Percentiles rank a stretch among this genome's conserved stretches.
Conservation (phyloP, 1,140 invertebrate genomes). For the Platyscapa corneri region DNA sequence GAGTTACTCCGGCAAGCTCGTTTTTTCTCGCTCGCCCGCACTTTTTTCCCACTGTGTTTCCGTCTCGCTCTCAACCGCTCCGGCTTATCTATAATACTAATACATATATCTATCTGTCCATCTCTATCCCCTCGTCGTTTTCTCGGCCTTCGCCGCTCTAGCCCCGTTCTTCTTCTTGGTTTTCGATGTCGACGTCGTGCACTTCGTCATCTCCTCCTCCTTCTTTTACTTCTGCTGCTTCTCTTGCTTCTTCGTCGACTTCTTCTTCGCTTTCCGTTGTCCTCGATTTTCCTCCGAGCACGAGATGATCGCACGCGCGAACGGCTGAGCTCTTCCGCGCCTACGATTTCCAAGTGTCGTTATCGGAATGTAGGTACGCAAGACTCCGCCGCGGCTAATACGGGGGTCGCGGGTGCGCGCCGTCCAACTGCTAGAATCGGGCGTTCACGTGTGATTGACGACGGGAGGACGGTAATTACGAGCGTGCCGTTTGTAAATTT, state of each 20-base stretch:
- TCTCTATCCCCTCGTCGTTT: neutral
- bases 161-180: neutral
- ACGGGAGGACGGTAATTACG: neutral
- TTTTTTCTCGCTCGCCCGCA: neutral
- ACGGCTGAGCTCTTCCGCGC: neutral
- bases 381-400: neutral
- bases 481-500: neutral
- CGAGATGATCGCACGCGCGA: neutral
- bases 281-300: constrained; percentile 23
- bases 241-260: neutral
- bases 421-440: too few relatives aligned
- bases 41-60: constrained; percentile 14
- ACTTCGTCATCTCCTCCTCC: constrained; percentile 11
- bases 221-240: neutral
- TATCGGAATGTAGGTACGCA: neutral
- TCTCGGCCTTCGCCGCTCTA: neutral
- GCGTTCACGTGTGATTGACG: neutral
- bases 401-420: neutral
- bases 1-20: neutral
- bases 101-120: constrained; percentile 15
- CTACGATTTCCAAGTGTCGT: neutral
- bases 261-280: constrained; percentile 30
- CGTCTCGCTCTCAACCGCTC: neutral
- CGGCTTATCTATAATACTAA: constrained; percentile 7
- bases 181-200: neutral